Conservation (phyloP, 2,113 vertebrate genomes). For the Boleophthalmus pectinirostris region DNA sequence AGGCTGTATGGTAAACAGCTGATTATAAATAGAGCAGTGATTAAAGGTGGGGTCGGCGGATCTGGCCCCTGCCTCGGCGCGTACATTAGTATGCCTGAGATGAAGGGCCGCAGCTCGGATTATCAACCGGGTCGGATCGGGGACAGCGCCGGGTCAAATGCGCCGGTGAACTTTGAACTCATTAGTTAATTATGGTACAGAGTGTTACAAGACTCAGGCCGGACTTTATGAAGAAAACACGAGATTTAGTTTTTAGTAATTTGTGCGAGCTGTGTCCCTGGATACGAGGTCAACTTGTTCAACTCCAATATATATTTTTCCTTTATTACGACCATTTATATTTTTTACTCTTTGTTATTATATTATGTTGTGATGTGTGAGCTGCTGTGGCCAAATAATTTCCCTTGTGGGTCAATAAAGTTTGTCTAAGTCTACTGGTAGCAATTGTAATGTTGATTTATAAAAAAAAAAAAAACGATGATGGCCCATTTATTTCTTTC, state of each 20-base stretch:
- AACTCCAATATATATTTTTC: too few species aligned
- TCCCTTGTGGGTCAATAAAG: too few species aligned
- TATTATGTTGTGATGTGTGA: too few species aligned
- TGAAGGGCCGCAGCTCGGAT: conserved; percentile 43
- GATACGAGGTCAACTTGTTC: too few species aligned
- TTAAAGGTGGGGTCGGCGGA: conserved; percentile 22
- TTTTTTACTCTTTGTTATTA: too few species aligned
- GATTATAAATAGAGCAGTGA: conserved; percentile 17
- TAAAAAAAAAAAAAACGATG: too few species aligned
- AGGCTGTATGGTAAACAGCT: background rate
- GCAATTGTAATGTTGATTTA: too few species aligned
- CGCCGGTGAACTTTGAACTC: conserved; percentile 52
- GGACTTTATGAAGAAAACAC: conserved; percentile 30
- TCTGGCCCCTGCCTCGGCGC: conserved; percentile 15
- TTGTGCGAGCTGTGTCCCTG: background rate
- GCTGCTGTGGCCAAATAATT: too few species aligned
- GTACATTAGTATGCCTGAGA: conserved; percentile 44
- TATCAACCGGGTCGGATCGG: conserved; percentile 48
- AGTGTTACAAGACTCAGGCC: conserved; percentile 29
- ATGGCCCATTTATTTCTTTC: too few species aligned
- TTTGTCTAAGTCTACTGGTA: too few species aligned
- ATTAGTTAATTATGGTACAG: conserved; percentile 73
- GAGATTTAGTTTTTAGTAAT: conserved; percentile 2
- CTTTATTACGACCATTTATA: too few species aligned
- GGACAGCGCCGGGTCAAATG: conserved; percentile 56